Evolutionary conservation across 2,888 invertebrate species (phyloP), one percentile per base, ranked within the genome.

Genomic region (Macropis europaea): DNA sequence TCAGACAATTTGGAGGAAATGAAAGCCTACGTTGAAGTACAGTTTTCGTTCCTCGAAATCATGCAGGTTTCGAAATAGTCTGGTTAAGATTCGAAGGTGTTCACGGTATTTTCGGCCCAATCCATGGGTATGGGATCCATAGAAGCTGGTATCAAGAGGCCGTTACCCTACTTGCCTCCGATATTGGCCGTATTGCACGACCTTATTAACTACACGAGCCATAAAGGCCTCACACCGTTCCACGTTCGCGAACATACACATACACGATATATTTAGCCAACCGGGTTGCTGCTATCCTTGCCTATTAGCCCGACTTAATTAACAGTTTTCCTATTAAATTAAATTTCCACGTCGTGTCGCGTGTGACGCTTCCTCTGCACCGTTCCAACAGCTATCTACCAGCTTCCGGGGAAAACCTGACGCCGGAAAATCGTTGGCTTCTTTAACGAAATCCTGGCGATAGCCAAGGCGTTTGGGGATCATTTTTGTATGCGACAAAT

Each of bases 251-350:
- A 60, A 66, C n/a, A n/a, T 9, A 36, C n/a, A 24, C 38, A 30
- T 43, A 50, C 45, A 28, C 2, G 47, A 9, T 52, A 24, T 40
- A 61, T 52, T 69, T 66, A 67, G 56, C 28, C 43, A 15, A n/a
- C n/a, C 30, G 17, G 45, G 11, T n/a, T 36, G 52, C 34, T 24
- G 11, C 24, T 24, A 50, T 38, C 45, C 24, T 34, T 48, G 40
- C 34, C 63, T 45, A 64, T 45, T 52, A 56, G 30, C 43, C 50
- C 13, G 43, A 40, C 60, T 70, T 63, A 67, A 77, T 77, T 77
- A 77, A 63, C 73, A 70, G 50, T 61, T 70, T 77, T 70, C 70
- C 70, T 43, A 57, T 73, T 70, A 69, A 63, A 77, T 82, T 73
- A 76, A 70, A 76, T 75, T 76, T 69, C 67, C 67, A 63, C 61